Base-by-base conservation (phyloP, 2,888 invertebrate species). In the Agrypnus murinus region DNA sequence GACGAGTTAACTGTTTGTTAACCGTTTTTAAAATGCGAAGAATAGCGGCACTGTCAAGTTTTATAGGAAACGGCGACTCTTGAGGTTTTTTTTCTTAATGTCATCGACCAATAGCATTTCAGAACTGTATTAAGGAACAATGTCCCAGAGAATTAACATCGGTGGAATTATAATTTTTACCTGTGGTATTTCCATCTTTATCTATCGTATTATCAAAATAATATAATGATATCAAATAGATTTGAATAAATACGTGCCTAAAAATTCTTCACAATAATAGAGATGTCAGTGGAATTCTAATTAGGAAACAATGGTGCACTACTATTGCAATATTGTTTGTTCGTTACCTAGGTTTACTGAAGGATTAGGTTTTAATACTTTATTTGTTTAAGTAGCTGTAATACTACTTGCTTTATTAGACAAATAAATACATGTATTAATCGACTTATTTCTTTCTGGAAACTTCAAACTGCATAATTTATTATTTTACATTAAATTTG, bases 81-180 rank as follows among this genome's bases (percentile, higher is more conserved):
- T 53, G 46, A 62, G 25, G 34, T 36, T 62, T 71, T 71, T 71
- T 71, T 71, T 59, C 60, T 58, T 12, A 14, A 32, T 71, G 58
- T 62, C 60, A 66, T 67, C 63, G 71, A 63, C 71, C 71, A 71
- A 71, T 71, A 71, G 63, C 71, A 55, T 65, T 65, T 62, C 15
- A 71, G 60, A 60, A 55, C 36, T 64, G 48, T 67, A 67, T 58
- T 62, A 67, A 71, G 63, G 63, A 48, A 63, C 67, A 65, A 67
- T 59, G 69, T 64, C 69, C 69, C 50, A 64, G 53, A 69, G 53
- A 69, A 58, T 36, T 46, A 31, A 34, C 19, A 12, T 57, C 32
- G 38, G 9, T 9, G 8, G 53, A 64, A 50, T 36, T 55, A 36
- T 19, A 15, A 36, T 15, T 19, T n/a, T 36, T 17, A 55, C 55